Evolutionary conservation across 2,113 vertebrate genomes (phyloP), one percentile per base, ranked within the genome.

Genomic region (Tachysurus vachellii): DNA sequence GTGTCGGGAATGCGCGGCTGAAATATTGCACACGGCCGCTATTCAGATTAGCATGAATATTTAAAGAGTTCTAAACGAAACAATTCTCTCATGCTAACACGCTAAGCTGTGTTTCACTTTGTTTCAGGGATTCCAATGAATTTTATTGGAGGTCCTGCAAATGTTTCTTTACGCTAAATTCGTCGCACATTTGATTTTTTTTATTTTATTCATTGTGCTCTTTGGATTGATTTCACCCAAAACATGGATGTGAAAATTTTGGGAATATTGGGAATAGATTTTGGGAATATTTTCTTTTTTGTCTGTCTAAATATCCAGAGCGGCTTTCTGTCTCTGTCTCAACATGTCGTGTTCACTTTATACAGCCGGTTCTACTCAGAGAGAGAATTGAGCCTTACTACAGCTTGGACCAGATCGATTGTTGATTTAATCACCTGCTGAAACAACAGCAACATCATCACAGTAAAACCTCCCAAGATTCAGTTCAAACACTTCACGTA

Each of bases 41-140:
- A 57, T 57, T 80, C n/a, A 57, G 77, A 57, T 57, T 11, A 31
- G 0, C 3, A 80, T 80, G 77, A 80, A 80, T 80, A 80, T 80
- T 80, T 80, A 36, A 36, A 36, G 36, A 2, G 2, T 36, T 36
- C 36, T 36, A 36, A 36, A 36, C 36, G 36, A 36, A 36, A 36
- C 66, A 44, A 19, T 8, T 0, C 71, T 44, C 71, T 21, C 1
- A n/a, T 31, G 5, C 53, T 50, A 75, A 50, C 5, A 21, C 44
- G 17, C 28, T 14, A n/a, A 80, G 53, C 23, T 56, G 76, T 10
- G 26, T 21, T 57, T 80, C 14, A 80, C 53, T 56, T 16, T 10
- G 47, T 31, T 21, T 77, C 6, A 19, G 75, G 36, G 36, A 79
- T 79, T 79, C 36, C 5, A 36, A 5, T 23, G 70, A 73, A 73